Evolutionary conservation across 2,797 vertebrate species (phyloP), one percentile per base, ranked within the genome.

Genomic region (Nannoperca australis): DNA sequence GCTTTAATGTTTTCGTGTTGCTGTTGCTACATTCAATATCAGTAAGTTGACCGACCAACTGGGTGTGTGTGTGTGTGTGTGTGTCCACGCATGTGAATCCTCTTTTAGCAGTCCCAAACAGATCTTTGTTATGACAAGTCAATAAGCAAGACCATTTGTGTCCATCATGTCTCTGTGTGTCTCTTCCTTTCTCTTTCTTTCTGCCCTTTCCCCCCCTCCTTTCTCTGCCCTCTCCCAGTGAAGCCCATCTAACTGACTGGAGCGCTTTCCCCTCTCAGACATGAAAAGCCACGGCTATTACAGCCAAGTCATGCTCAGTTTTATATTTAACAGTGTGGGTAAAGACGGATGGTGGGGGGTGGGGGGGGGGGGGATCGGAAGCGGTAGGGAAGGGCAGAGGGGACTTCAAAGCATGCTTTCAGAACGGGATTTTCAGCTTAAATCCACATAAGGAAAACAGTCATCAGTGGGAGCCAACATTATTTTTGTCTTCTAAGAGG

Each of bases 401-500:
- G 73, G 78, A 94, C 94, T 91, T 95, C 94, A 95, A 94, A 95
- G 93, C 83, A 87, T 88, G 87, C 89, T 91, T 91, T 88, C 89
- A 91, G 85, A 93, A 91, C 87, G 86, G 92, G 93, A 93, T 94
- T 95, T 94, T 93, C 84, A 85, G 92, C 93, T 92, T 93, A 94
- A 93, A 91, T 89, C 86, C 91, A 93, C 91, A 94, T 87, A 91
- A 82, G 86, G 72, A 90, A 90, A 91, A 87, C 70, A 85, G 91
- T 95, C 93, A 92, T 93, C 89, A 88, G 86, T 85, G 78, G 60
- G 79, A 85, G 83, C 65, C 50, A 38, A 75, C 83, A 73, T 86
- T 86, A 88, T 92, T 91, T 91, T 87, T 90, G 91, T 86, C 89
- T 90, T 82, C 66, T 70, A 55, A 89, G 67, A 88, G 78, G 73